These are phyloP conservation scores for Darevskia mixta DNA, from an alignment of 2,797 vertebrate species.

Conservation along the genomic window DNA sequence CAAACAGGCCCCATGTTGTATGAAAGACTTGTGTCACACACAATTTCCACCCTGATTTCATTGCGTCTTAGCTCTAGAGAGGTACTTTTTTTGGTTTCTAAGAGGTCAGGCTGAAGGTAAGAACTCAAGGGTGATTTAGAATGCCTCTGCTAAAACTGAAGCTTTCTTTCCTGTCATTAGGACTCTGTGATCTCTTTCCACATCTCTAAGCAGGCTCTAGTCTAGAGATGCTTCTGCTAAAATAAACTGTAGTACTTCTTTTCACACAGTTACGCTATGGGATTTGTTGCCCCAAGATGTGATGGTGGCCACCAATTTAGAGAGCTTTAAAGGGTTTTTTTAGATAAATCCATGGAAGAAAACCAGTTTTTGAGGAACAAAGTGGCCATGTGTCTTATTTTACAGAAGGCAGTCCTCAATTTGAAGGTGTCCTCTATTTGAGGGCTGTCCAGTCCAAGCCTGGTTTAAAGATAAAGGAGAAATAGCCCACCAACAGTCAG, in stretches of 20 bases:
- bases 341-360: no score
- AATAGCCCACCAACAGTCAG: no score
- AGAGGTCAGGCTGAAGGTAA: neutral
- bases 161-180: neutral
- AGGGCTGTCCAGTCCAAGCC: no score
- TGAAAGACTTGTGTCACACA: conserved; percentile 23
- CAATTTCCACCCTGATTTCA: conserved; percentile 6
- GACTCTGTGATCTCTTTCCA: neutral
- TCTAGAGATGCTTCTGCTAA: neutral
- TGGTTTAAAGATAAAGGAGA: no score
- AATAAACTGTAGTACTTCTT: neutral
- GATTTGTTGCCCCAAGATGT: no score
- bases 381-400: no score
- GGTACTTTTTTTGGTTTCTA: neutral
- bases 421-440: no score
- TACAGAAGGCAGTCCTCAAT: no score
- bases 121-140: neutral
- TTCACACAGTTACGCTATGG: no score
- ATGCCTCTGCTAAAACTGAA: neutral
- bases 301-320: no score
- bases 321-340: no score
- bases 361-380: no score
- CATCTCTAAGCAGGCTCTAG: neutral
- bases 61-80: neutral
- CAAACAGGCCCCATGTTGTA: neutral